These are phyloP conservation scores for Portunus trituberculatus DNA, from an alignment of 1,140 invertebrate species.

Conservation along the genomic window DNA sequence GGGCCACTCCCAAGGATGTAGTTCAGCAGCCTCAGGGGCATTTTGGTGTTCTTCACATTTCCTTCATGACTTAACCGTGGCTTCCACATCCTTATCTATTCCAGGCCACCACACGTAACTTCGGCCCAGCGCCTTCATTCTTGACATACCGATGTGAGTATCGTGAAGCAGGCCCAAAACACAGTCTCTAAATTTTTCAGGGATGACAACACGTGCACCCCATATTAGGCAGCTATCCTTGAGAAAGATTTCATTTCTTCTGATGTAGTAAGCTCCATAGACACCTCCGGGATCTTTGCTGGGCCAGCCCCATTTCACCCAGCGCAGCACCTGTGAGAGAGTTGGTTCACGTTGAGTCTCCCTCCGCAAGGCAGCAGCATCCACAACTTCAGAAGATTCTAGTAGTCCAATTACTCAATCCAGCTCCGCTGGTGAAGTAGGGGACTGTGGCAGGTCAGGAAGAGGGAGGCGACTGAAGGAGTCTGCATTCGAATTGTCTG, in stretches of 20 bases:
- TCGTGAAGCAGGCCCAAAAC: neutral
- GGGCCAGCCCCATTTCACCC: constrained; percentile 52
- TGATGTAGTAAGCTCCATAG: constrained; percentile 77
- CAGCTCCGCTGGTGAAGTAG: too few relatives aligned
- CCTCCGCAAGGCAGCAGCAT: neutral
- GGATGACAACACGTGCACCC: neutral
- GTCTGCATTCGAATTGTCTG: neutral
- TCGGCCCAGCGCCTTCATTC: constrained; percentile 47
- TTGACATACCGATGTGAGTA: constrained; percentile 64
- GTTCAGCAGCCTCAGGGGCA: constrained; percentile 51
- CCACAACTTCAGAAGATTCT: neutral
- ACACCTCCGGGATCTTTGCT: constrained; percentile 77
- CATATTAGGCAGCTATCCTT: neutral
- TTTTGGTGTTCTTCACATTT: constrained; percentile 79
- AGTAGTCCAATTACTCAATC: neutral
- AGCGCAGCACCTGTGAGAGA: neutral
- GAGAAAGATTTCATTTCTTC: constrained; percentile 78
- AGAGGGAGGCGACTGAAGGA: neutral
- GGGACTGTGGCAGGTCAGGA: neutral
- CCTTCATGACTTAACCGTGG: constrained; percentile 80
- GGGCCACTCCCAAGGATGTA: constrained; percentile 77
- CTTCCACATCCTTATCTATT: constrained; percentile 80
- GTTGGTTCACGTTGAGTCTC: neutral
- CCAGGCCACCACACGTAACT: constrained; percentile 79
- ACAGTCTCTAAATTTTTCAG: neutral